Conservation (phyloP, 1,140 invertebrate species). For the Eumaeus atala region DNA sequence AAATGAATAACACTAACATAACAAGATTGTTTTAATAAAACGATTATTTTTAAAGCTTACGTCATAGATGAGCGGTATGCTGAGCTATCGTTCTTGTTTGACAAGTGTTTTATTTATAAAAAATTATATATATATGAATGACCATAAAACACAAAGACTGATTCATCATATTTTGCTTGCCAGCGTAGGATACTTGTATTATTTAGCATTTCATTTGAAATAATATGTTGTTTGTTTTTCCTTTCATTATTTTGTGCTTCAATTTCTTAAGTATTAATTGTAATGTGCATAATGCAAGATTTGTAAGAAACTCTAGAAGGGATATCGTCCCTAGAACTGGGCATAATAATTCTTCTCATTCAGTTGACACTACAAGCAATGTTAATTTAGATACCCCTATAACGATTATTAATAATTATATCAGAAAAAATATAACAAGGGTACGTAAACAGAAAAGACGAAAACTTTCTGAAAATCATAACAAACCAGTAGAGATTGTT, state of each 20-base stretch:
- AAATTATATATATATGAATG: slow-evolving; percentile 31
- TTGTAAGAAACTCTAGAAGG: background rate
- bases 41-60: slow-evolving; percentile 29
- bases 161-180: slow-evolving; percentile 44
- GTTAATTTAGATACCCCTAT: too few relatives aligned
- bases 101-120: slow-evolving; percentile 46
- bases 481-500: too few relatives aligned
- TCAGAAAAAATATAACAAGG: background rate
- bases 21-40: slow-evolving; percentile 1
- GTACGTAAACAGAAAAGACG: slow-evolving; percentile 2
- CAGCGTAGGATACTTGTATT: slow-evolving; percentile 15
- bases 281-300: background rate
- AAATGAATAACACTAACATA: slow-evolving; percentile 19
- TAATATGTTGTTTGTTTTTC: slow-evolving; percentile 3
- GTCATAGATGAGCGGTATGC: slow-evolving; percentile 27
- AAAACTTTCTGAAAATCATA: background rate
- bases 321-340: background rate
- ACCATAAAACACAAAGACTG: slow-evolving; percentile 31
- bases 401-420: too few relatives aligned
- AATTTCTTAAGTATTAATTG: background rate
- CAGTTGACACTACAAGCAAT: background rate
- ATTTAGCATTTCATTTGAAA: slow-evolving; percentile 1
- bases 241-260: background rate
- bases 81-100: slow-evolving; percentile 46
- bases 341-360: background rate